Evolutionary conservation across 30 jellyfish, hydroid and myxozoan genomes (phyloP).

Genomic region (Cassiopea andromeda): DNA sequence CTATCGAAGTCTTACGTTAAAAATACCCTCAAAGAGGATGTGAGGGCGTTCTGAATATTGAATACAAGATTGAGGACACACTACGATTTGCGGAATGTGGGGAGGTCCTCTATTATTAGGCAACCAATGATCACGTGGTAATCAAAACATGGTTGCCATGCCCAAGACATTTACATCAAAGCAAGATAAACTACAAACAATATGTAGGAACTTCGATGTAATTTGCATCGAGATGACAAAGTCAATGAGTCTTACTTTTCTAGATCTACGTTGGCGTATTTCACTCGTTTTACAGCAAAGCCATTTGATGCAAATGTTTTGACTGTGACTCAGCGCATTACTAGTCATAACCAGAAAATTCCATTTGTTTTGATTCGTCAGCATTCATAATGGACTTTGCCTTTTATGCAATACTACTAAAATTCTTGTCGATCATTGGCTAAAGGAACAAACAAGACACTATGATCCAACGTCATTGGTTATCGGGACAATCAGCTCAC

Average conservation of each 20-base stretch:
- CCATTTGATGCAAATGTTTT: background rate
- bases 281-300: background rate
- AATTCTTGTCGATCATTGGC: slow-evolving; percentile 31
- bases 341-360: slow-evolving; percentile 45
- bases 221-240: no score
- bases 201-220: no score
- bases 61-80: background rate
- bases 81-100: background rate
- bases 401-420: slow-evolving; percentile 25
- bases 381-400: slow-evolving; percentile 39
- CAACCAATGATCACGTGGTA: background rate
- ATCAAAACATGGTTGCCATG: background rate
- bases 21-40: background rate
- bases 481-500: slow-evolving; percentile 30
- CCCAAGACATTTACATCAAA: background rate
- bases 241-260: no score
- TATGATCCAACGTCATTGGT: slow-evolving; percentile 29
- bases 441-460: background rate
- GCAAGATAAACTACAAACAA: background rate
- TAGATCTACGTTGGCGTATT: no score
- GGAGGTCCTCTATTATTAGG: background rate
- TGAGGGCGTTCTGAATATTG: background rate
- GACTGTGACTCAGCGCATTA: slow-evolving; percentile 42
- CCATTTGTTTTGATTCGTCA: slow-evolving; percentile 68
- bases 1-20: no score